phyloP scores from a whole-genome alignment of 53 echinoderm and acorn worm genomes.

The Echinometra lucunter region DNA sequence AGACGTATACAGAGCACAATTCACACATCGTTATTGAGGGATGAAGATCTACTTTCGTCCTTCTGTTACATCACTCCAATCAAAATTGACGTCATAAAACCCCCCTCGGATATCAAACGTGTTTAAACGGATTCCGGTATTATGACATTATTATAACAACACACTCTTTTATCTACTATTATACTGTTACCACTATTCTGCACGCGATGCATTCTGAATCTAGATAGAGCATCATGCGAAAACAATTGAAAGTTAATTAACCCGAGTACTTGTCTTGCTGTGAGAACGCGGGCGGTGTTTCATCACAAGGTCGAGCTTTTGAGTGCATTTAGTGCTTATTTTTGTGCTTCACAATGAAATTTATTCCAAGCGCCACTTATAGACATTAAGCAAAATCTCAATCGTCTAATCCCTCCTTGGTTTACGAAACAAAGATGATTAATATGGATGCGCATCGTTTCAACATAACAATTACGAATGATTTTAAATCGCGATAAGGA shows the following conservation, averaged over 20 bases:
- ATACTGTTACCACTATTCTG: neutral
- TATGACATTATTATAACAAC: neutral
- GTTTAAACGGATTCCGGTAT: neutral
- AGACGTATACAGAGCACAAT: too few species aligned
- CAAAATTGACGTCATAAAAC: neutral
- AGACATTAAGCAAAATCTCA: neutral
- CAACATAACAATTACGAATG: neutral
- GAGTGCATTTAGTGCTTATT: neutral
- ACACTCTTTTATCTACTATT: neutral
- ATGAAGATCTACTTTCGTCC: too few species aligned
- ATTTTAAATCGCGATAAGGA: neutral
- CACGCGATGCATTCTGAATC: neutral
- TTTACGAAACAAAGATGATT: neutral
- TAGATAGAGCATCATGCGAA: neutral
- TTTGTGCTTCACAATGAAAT: neutral
- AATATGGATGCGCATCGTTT: neutral
- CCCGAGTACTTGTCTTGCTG: neutral
- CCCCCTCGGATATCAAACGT: neutral
- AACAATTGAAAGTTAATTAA: neutral
- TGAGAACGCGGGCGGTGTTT: neutral
- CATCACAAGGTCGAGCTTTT: neutral
- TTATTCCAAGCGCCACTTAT: neutral
- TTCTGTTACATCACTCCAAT: too few species aligned
- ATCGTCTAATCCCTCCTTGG: neutral
- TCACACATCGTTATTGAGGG: too few species aligned